Evolutionary conservation across 2,113 vertebrate species (phyloP), one percentile per base, ranked within the genome.

Genomic region (Mastomys natalensis): DNA sequence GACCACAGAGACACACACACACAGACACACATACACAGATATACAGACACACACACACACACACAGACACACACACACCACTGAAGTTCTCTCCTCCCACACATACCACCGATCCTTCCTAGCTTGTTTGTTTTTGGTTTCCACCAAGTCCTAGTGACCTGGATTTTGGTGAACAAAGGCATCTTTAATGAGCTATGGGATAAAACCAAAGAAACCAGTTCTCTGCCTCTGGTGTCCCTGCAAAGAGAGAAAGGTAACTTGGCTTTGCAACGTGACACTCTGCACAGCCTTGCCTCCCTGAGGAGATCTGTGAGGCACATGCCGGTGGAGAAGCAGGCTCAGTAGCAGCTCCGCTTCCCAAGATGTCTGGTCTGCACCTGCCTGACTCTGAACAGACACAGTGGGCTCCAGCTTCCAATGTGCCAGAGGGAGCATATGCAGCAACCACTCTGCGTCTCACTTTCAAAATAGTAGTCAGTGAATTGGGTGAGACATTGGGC

Each of bases 151-250:
- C 76, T 15, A 48, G 96, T 2, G 4, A 87, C 31, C 62, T 53
- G 62, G 89, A n/a, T 90, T 62, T 80, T 2, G 0, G 17, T 77
- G 73, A 95, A 95, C 77, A 55, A 97, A 95, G 80, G 43, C 70
- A 82, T 64, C 64, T 77, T 94, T 74, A 86, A 68, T 29, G 51
- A 88, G 9, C 34, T 11, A n/a, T 37, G 6, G 74, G n/a, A 13
- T 15, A 53, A 87, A 84, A 21, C 58, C 8, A 21, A 64, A 12
- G 43, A 74, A 87, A 40, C 43, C 16, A 55, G 34, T 24, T 72
- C 48, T 3, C 0, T 16, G 70, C 73, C 70, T 55, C 76, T 43
- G 37, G 70, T 17, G 6, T 22, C 58, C n/a, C 31, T 37, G 51
- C 73, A 94, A 72, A 60, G 22, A 15, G 13, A 64, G 55, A 51